These are phyloP conservation scores for Papilio polytes DNA, from an alignment of 1,140 invertebrate genomes.

Conservation along the genomic window DNA sequence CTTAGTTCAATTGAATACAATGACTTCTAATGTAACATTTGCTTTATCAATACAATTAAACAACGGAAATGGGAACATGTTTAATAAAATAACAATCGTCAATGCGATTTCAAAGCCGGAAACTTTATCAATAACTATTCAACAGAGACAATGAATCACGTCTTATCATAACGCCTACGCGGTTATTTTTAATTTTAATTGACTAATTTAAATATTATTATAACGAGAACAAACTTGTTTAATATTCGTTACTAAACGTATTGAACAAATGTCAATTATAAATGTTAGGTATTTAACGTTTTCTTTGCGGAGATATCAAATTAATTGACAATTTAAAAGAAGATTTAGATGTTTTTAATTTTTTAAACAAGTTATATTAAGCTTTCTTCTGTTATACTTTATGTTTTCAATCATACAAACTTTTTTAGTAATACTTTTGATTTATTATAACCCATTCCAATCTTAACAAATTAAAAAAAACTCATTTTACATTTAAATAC, in stretches of 20 bases:
- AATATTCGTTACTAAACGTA: neutral
- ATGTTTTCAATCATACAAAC: too few relatives aligned
- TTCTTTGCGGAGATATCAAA: neutral
- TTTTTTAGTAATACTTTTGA: too few relatives aligned
- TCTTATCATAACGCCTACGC: constrained; percentile 34
- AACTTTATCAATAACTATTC: constrained; percentile 25
- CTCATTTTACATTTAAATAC: too few relatives aligned
- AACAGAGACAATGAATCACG: constrained; percentile 31
- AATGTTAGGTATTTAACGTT: neutral
- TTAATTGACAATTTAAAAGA: neutral
- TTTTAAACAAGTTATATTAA: too few relatives aligned
- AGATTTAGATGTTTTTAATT: too few relatives aligned
- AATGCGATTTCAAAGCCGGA: neutral
- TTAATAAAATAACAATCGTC: constrained; percentile 23
- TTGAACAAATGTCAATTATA: neutral
- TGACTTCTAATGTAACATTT: neutral
- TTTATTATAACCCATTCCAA: too few relatives aligned
- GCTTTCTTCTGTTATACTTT: too few relatives aligned
- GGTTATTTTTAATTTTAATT: constrained; percentile 31
- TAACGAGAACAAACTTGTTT: neutral
- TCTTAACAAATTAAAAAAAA: too few relatives aligned
- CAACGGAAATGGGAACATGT: constrained; percentile 14
- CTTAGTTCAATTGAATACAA: neutral
- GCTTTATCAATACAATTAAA: constrained; percentile 13
- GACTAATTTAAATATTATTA: constrained; percentile 30